Evolutionary conservation across 2,113 vertebrate species (phyloP), one percentile per base, ranked within the genome.

Genomic region (Scytalopus superciliaris): DNA sequence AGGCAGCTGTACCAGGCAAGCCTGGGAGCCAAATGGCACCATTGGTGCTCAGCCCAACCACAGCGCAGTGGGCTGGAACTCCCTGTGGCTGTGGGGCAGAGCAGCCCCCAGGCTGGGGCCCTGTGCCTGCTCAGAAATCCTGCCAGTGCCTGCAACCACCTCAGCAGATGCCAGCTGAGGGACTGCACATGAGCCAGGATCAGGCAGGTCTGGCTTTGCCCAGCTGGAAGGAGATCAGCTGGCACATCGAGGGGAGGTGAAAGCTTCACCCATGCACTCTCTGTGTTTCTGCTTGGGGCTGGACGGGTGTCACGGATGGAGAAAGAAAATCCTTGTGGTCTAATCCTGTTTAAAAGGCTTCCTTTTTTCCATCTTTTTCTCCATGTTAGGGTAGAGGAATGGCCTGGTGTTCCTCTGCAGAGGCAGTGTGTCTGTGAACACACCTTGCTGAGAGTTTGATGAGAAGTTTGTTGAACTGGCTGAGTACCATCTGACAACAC

Each of bases 61-160:
- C 7, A 7, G 56, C 0, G 2, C 18, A 22, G 35, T 0, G 2
- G 42, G 56, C 67, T 42, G 22, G 45, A n/a, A n/a, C n/a, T 6
- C 64, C 64, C 55, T 33, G 1, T 42, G 3, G 52, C 83, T 62
- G 62, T 7, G 39, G 47, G 70, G 47, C 50, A 55, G 12, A n/a
- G 56, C 55, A 69, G 64, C 64, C 40, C 8, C 14, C 18, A 55
- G 49, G 24, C 33, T 15, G 21, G 42, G 44, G 42, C 17, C n/a
- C 47, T 39, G 40, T 37, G 40, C 31, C 1, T 1, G 30, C 49
- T 74, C 47, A 35, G 45, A 56, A 70, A 18, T 23, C n/a, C 67
- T 40, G 44, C 37, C 19, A 28, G 47, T 25, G 59, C 14, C 78
- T 55, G 60, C 50, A 67, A 44, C 47, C 37, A 8, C 56, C 28